phyloP scores from a whole-genome alignment of 2,797 vertebrate genomes.

The Peromyscus melanophrys region DNA sequence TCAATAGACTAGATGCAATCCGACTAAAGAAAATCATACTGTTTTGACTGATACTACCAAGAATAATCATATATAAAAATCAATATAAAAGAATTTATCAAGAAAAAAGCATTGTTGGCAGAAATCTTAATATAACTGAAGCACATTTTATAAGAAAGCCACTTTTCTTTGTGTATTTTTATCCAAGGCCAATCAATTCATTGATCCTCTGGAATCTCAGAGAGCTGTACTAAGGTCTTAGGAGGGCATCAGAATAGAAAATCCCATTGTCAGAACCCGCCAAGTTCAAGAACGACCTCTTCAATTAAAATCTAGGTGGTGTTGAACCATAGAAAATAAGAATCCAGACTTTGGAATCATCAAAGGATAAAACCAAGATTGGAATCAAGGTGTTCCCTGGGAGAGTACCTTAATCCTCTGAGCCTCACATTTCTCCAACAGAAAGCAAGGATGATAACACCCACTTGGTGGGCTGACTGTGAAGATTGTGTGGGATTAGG shows the following conservation, averaged over 20 bases:
- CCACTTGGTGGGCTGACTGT: not conserved
- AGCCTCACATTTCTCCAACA: constrained; percentile 46
- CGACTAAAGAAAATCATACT: not conserved
- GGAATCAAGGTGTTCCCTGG: not conserved
- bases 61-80: not conserved
- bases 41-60: not conserved
- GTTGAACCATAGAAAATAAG: constrained; percentile 36
- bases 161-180: not conserved
- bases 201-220: not conserved
- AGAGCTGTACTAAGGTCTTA: not conserved
- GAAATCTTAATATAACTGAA: not conserved
- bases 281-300: constrained; percentile 53
- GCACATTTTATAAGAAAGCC: not conserved
- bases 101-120: constrained; percentile 24
- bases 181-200: not conserved
- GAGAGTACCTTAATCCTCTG: constrained; percentile 26
- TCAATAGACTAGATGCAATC: not conserved
- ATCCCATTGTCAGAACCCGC: not conserved
- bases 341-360: constrained; percentile 41
- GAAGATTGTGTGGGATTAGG: not conserved
- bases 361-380: constrained; percentile 61
- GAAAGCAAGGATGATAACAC: constrained; percentile 23
- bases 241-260: constrained; percentile 12
- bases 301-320: constrained; percentile 53
- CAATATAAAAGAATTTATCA: not conserved